Evolutionary conservation across 2,888 invertebrate species (phyloP).

Genomic region (Trisateles emortualis): DNA sequence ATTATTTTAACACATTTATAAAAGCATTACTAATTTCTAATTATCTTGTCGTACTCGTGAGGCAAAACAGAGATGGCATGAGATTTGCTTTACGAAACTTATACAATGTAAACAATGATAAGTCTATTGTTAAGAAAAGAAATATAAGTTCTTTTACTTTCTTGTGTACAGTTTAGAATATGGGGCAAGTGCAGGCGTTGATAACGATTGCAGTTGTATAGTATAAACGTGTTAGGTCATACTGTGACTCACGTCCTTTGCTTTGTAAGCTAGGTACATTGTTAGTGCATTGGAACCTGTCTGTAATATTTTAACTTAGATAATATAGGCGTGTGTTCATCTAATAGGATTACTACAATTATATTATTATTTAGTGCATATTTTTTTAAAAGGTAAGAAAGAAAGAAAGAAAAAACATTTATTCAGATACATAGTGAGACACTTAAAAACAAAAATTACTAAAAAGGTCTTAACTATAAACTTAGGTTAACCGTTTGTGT

Average conservation of each 20-base stretch:
- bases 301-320: neutral
- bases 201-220: conserved; percentile 21
- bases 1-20: too few relatives aligned
- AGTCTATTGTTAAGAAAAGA: neutral
- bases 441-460: too few relatives aligned
- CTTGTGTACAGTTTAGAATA: neutral
- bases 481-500: too few relatives aligned
- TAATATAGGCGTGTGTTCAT: neutral
- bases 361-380: neutral
- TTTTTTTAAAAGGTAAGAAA: neutral
- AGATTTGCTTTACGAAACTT: too few relatives aligned
- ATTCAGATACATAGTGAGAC: too few relatives aligned
- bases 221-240: conserved; percentile 7
- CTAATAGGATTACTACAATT: neutral
- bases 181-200: conserved; percentile 7
- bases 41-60: too few relatives aligned
- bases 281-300: conserved; percentile 2
- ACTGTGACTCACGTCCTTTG: conserved; percentile 11
- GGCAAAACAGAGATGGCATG: too few relatives aligned
- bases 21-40: too few relatives aligned
- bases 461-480: too few relatives aligned
- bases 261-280: conserved; percentile 7
- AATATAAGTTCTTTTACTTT: neutral
- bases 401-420: too few relatives aligned
- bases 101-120: too few relatives aligned